These are phyloP conservation scores for Hermaeophaga mercurialis DNA, from an alignment of 2,888 invertebrate genomes.

Conservation along the genomic window DNA sequence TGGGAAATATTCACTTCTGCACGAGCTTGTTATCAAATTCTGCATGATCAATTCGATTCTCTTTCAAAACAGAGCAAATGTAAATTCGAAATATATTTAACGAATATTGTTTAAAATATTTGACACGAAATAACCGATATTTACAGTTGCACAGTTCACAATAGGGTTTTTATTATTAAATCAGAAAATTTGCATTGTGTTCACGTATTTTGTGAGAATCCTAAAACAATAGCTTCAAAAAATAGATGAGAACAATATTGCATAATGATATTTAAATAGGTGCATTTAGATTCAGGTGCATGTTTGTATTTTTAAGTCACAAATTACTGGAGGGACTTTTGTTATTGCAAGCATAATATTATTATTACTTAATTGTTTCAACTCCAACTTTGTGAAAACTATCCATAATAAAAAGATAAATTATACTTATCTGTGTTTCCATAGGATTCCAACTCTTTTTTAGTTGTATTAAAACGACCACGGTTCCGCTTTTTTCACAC, in stretches of 20 bases:
- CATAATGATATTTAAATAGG: neutral
- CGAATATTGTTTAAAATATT: constrained; percentile 13
- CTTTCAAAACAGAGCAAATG: neutral
- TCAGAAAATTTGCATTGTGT: neutral
- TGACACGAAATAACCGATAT: constrained; percentile 16
- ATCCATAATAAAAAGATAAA: too few species aligned
- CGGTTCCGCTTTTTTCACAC: too few species aligned
- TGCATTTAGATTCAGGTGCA: neutral
- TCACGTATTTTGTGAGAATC: neutral
- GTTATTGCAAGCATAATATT: too few species aligned
- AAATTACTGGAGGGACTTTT: too few species aligned
- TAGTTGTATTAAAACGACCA: too few species aligned
- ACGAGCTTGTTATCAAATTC: too few species aligned
- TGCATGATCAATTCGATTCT: too few species aligned
- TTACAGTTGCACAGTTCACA: constrained; percentile 7
- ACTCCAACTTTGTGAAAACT: too few species aligned
- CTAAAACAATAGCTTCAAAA: neutral
- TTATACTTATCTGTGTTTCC: too few species aligned
- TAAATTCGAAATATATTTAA: constrained; percentile 12
- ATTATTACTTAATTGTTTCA: too few species aligned
- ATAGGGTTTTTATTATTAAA: neutral
- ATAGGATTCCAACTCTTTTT: too few species aligned
- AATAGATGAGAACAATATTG: neutral
- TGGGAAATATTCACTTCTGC: too few species aligned
- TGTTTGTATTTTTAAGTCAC: neutral